phyloP scores from a whole-genome alignment of 2,888 invertebrate genomes.

The Callinectes sapidus region DNA sequence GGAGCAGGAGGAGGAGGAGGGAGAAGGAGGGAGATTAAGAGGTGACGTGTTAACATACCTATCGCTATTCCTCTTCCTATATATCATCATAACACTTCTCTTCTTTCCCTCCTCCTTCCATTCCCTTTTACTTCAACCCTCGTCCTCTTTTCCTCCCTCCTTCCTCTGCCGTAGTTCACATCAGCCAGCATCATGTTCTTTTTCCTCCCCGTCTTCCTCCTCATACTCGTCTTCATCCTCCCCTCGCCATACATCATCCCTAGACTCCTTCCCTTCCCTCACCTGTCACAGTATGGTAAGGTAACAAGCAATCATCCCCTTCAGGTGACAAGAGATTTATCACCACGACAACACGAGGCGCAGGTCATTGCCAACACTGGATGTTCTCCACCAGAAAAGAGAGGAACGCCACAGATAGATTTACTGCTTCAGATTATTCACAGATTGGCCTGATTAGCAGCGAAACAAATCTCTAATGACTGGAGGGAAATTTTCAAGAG shows the following conservation, averaged over 20 bases:
- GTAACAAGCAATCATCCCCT: slow-evolving; percentile 26
- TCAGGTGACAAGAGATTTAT: not conserved
- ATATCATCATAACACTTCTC: not conserved
- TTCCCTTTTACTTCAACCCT: not conserved
- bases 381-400: not conserved
- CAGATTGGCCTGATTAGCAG: not conserved
- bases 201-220: not conserved
- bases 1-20: not conserved
- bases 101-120: not conserved
- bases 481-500: not conserved
- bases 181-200: not conserved
- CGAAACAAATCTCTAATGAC: not conserved
- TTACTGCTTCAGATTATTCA: not conserved
- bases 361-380: not conserved
- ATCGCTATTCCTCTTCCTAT: not conserved
- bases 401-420: not conserved
- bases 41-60: not conserved
- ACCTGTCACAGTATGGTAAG: not conserved
- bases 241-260: slow-evolving; percentile 1
- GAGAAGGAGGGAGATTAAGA: not conserved
- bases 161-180: not conserved
- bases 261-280: slow-evolving; percentile 17
- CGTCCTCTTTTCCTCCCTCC: not conserved
- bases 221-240: not conserved
- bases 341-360: not conserved